Conservation (phyloP, 2,888 invertebrate genomes). For the Xanthia icteritia region DNA sequence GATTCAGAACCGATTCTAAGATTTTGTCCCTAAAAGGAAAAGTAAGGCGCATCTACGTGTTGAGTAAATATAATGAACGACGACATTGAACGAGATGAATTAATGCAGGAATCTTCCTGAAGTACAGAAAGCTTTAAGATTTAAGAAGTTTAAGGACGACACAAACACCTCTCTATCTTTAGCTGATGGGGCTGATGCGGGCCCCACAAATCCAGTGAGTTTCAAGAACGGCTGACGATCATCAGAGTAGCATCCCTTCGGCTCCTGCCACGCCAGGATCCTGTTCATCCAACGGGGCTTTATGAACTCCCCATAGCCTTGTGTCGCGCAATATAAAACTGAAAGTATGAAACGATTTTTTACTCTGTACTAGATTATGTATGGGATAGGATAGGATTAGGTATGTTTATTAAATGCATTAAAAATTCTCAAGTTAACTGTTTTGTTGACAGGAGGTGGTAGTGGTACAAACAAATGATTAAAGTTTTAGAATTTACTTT, state of each 20-base stretch:
- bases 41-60: background rate
- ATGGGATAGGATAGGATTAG: too few species aligned
- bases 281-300: slow-evolving; percentile 89
- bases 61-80: background rate
- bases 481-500: slow-evolving; percentile 69
- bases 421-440: background rate
- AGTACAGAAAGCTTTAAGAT: background rate
- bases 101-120: background rate
- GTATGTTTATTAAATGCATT: background rate
- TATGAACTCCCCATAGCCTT: slow-evolving; percentile 88
- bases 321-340: slow-evolving; percentile 84
- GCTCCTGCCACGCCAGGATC: slow-evolving; percentile 87
- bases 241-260: slow-evolving; percentile 85
- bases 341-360: slow-evolving; percentile 61
- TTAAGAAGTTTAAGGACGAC: background rate
- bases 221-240: slow-evolving; percentile 84
- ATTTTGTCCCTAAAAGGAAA: background rate
- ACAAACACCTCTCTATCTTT: slow-evolving; percentile 82
- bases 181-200: slow-evolving; percentile 69
- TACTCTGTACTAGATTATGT: too few species aligned
- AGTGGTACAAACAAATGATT: background rate
- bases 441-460: too few species aligned
- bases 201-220: slow-evolving; percentile 84
- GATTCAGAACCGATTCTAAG: background rate
- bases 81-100: background rate